Conservation (phyloP, 2,113 vertebrate genomes). For the Misgurnus mizolepis region DNA sequence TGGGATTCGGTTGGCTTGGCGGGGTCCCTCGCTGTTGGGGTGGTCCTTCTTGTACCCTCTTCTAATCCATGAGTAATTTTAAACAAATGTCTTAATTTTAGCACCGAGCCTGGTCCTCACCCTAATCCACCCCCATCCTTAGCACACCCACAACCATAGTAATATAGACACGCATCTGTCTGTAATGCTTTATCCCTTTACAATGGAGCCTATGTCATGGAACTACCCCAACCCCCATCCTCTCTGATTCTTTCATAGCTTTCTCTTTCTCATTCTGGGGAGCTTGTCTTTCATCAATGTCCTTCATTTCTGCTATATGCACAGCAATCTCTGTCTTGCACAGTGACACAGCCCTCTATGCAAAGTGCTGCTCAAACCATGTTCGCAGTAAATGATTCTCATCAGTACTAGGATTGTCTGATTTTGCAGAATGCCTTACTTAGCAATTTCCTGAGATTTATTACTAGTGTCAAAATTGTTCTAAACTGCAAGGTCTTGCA, state of each 20-base stretch:
- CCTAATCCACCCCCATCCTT: not conserved
- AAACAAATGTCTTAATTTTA: constrained; percentile 67
- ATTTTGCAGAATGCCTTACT: not conserved
- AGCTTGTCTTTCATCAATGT: constrained; percentile 52
- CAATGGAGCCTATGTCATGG: constrained; percentile 51
- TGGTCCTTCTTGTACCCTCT: constrained; percentile 24
- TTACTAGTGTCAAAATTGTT: not conserved
- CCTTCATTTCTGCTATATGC: constrained; percentile 40
- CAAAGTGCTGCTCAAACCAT: constrained; percentile 11
- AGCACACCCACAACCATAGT: not conserved
- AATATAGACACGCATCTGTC: not conserved
- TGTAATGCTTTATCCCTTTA: constrained; percentile 45
- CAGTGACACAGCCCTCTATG: not conserved
- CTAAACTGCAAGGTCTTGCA: not conserved
- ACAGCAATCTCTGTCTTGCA: not conserved
- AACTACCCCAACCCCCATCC: constrained; percentile 24
- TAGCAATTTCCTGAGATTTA: not conserved
- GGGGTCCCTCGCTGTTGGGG: constrained; percentile 43
- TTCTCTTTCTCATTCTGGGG: constrained; percentile 34
- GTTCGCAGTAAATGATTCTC: not conserved
- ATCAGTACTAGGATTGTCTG: not conserved
- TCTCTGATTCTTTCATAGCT: constrained; percentile 35
- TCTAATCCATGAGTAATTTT: constrained; percentile 53
- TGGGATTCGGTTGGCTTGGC: constrained; percentile 50
- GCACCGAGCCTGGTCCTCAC: constrained; percentile 49